phyloP scores from a whole-genome alignment of 2,797 vertebrate species.

The Anomalospiza imberbis region DNA sequence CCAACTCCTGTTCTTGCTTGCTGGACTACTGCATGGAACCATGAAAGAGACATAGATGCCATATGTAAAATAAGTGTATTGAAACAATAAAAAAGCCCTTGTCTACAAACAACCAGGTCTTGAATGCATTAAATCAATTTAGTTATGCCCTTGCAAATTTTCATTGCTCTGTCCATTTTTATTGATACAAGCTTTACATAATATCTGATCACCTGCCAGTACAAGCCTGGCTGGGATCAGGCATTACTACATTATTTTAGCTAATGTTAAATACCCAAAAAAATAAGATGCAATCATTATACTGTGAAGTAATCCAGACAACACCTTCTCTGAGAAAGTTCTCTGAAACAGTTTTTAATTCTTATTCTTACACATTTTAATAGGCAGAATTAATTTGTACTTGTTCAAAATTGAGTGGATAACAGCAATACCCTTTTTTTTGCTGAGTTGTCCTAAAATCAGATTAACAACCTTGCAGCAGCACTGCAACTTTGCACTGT shows the following conservation, averaged over 20 bases:
- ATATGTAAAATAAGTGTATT: background rate
- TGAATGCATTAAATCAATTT: background rate
- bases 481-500: background rate
- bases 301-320: background rate
- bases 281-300: background rate
- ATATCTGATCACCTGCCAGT: background rate
- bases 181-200: background rate
- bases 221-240: background rate
- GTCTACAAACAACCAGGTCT: background rate
- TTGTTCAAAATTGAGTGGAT: background rate
- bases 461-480: background rate
- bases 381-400: background rate
- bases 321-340: background rate
- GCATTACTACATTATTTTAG: background rate
- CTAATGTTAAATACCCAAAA: background rate
- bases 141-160: background rate
- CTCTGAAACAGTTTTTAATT: background rate
- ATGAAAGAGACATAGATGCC: background rate
- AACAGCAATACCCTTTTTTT: background rate
- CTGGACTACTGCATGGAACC: background rate
- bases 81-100: background rate
- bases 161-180: background rate
- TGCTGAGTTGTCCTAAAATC: background rate
- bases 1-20: background rate
- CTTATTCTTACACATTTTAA: background rate